Conservation (phyloP, 2,797 vertebrate species). For the Poliocrania exsul region DNA sequence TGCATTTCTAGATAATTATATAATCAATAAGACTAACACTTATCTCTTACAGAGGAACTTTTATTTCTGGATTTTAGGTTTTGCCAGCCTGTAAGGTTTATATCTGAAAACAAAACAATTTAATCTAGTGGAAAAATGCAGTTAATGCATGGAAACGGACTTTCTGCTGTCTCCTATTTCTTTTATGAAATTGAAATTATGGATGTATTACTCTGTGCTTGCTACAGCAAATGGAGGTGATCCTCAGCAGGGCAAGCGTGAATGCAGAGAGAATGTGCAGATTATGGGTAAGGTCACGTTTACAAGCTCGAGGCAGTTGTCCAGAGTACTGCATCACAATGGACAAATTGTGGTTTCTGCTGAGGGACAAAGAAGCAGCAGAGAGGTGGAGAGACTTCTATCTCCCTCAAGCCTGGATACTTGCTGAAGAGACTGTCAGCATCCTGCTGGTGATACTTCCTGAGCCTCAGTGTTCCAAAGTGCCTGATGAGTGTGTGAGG, state of each 20-base stretch:
- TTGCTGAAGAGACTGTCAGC: not conserved
- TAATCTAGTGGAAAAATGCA: not conserved
- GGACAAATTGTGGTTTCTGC: not conserved
- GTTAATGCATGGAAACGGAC: not conserved
- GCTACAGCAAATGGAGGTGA: not conserved
- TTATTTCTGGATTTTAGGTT: not conserved
- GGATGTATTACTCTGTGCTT: not conserved
- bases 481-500: not conserved
- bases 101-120: not conserved
- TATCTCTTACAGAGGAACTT: not conserved
- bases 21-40: not conserved
- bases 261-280: not conserved
- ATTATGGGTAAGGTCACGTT: not conserved
- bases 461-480: rapidly evolving
- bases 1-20: slow-evolving; percentile 3
- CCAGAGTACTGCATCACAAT: not conserved
- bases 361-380: not conserved
- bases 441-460: not conserved
- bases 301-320: not conserved
- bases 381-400: not conserved
- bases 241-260: not conserved
- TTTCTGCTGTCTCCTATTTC: not conserved
- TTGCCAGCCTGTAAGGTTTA: not conserved
- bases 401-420: not conserved
- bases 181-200: slow-evolving; percentile 26